phyloP scores from a whole-genome alignment of 2,797 vertebrate species.

The Denticeps clupeoides region DNA sequence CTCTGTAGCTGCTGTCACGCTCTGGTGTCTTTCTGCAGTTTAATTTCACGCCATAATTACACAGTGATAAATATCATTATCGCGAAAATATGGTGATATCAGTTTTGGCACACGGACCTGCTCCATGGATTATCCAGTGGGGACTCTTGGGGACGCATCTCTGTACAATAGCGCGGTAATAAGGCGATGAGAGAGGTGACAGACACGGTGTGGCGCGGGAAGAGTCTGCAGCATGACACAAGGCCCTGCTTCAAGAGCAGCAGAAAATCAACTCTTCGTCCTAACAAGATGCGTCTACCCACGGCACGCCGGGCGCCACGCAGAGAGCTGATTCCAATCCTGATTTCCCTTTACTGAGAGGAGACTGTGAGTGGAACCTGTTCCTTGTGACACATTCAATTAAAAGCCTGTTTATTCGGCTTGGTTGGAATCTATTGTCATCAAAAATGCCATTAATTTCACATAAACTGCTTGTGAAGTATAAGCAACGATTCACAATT shows the following conservation, averaged over 20 bases:
- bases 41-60: too few species aligned
- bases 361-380: slow-evolving; percentile 47
- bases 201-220: slow-evolving; percentile 1
- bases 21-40: too few species aligned
- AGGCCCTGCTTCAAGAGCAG: not conserved
- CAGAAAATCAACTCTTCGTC: slow-evolving; percentile 10
- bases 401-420: slow-evolving; percentile 76
- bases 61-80: too few species aligned
- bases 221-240: slow-evolving; percentile 1
- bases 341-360: slow-evolving; percentile 55
- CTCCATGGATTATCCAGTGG: not conserved
- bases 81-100: too few species aligned
- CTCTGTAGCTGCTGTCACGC: too few species aligned
- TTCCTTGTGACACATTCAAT: slow-evolving; percentile 73
- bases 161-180: slow-evolving; percentile 3
- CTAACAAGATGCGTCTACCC: slow-evolving; percentile 23
- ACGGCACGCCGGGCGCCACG: too few species aligned
- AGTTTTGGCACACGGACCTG: not conserved
- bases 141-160: slow-evolving; percentile 1
- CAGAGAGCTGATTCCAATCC: too few species aligned
- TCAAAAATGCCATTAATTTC: slow-evolving; percentile 65
- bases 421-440: slow-evolving; percentile 68
- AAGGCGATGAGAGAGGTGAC: not conserved
- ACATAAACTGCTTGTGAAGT: slow-evolving; percentile 69
- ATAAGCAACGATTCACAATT: slow-evolving; percentile 67